Evolutionary conservation across 2,888 invertebrate genomes (phyloP), one percentile per base, ranked within the genome.

Genomic region (Apotomis capreana): DNA sequence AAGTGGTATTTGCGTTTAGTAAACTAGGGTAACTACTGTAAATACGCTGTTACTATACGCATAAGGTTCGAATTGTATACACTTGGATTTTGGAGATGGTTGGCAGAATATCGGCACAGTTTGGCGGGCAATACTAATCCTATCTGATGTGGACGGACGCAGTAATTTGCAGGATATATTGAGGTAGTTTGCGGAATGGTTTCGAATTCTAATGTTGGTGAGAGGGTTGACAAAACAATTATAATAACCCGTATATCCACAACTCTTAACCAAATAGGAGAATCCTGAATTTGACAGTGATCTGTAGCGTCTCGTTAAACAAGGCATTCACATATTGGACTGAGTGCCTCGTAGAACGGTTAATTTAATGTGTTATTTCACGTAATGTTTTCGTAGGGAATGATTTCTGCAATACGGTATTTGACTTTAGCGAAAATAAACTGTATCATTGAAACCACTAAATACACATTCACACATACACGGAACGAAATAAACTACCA

Each of bases 151-250:
- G 65, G 60, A 67, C 76, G 74, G 77, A 79, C 78, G 78, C 78
- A 80, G 81, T 84, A 83, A 84, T 84, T 84, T 85, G 82, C 80
- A 77, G 61, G 67, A 71, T 68, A 68, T 68, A 71, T 65, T 64
- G 49, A 15, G 69, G 72, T 67, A 67, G 69, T 74, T 74, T 72
- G 65, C 26, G 69, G 62, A 71, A 71, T 57, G 55, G 71, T 62
- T 57, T 67, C 65, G 61, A 67, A 61, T 67, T 62, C 57, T 62
- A 62, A 68, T 71, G 61, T 26, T 55, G 60, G 49, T 62, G 44
- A 67, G 62, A 49, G 70, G 70, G 51, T 68, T 62, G 57, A 67
- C 67, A 57, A 57, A 71, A 68, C 67, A 71, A 61, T 68, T 62
- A 68, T 68, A 62, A 68, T 67, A 60, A 67, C 61, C 61, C 61